Evolutionary conservation across 2,113 vertebrate genomes (phyloP), one percentile per base, ranked within the genome.

Genomic region (Struthidea cinerea): DNA sequence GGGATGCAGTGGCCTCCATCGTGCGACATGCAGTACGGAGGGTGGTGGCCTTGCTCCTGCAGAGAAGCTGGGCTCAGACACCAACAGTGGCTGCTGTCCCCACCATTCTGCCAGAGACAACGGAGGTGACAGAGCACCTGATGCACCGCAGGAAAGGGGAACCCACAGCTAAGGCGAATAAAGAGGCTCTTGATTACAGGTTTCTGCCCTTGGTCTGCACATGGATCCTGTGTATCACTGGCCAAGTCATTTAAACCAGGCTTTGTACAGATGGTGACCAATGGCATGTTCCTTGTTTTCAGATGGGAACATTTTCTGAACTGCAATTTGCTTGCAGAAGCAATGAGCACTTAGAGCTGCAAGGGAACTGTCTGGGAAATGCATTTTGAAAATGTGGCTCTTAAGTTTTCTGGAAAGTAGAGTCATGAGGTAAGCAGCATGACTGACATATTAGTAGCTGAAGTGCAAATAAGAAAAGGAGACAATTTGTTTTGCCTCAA

Each of bases 101-200:
- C 16, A 24, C 10, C 37, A 7, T 32, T 60, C n/a, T 61, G n/a
- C 24, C 9, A 2, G 28, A 61, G 59, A 70, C 11, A 21, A 9
- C 0, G 0, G 37, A 71, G 30, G 33, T 46, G 39, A 84, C 1
- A 2, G 15, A 20, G 37, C 0, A 3, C 24, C 42, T 44, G 18
- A 41, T 35, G 37, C 9, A 9, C 47, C 9, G 10, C 0, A 0
- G 86, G 52, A 70, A 94, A 87, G 39, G 32, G 61, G 90, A 95
- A 71, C 74, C 69, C 6, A 3, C 2, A 55, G 52, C 56, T 53
- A 26, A 70, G 30, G 52, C 78, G 79, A 46, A 90, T 27, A 59
- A 87, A 75, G 26, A 82, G 57, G 28, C 20, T 67, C 33, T 87
- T 46, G n/a, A 17, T 53, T 63, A 37, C 55, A 78, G n/a, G 13